These are phyloP conservation scores for Origma solitaria DNA, from an alignment of 2,113 vertebrate species.

Conservation along the genomic window DNA sequence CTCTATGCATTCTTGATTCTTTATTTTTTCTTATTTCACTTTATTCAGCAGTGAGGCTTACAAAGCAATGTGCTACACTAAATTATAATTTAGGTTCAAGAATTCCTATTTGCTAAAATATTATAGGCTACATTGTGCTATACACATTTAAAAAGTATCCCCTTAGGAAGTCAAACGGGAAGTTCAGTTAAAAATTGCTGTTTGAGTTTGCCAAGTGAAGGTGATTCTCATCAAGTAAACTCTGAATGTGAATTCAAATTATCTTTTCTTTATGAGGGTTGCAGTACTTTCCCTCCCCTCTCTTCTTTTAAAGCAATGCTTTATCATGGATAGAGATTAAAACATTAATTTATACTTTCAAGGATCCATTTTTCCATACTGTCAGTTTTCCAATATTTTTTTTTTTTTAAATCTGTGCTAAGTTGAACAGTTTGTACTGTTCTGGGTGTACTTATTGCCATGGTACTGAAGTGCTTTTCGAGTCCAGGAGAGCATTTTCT, in stretches of 20 bases:
- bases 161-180: neutral
- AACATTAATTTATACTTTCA: neutral
- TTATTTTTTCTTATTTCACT: neutral
- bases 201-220: neutral
- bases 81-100: neutral
- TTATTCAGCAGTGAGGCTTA: neutral
- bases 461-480: neutral
- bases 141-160: neutral
- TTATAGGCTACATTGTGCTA: neutral
- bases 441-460: neutral
- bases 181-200: neutral
- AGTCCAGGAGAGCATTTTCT: neutral
- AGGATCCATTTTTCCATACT: neutral
- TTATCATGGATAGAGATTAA: neutral
- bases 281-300: neutral
- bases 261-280: neutral
- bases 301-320: neutral
- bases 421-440: neutral
- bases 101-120: neutral
- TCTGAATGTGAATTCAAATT: neutral
- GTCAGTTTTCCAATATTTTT: neutral
- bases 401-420: neutral
- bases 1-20: neutral
- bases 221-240: neutral
- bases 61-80: neutral